Evolutionary conservation across 2,888 invertebrate species (phyloP), one percentile per base, ranked within the genome.

Genomic region (Caenorhabditis wallacei): DNA sequence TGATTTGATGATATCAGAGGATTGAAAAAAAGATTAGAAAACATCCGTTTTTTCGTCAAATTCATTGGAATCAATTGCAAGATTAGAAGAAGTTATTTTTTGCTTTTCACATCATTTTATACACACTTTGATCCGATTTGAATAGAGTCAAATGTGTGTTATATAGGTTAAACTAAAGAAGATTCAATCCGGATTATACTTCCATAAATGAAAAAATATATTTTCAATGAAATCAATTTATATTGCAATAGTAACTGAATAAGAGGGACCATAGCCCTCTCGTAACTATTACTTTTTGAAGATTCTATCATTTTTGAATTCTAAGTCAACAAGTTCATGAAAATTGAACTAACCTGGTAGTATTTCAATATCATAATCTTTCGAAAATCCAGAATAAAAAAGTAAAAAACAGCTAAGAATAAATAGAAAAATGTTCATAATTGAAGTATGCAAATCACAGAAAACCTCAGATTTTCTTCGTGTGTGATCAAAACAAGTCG

Each of bases 301-400:
- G n/a, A n/a, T n/a, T n/a, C n/a, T n/a, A n/a, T n/a, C n/a, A n/a
- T n/a, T n/a, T n/a, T n/a, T n/a, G n/a, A n/a, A n/a, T n/a, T n/a
- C n/a, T n/a, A n/a, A n/a, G n/a, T n/a, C n/a, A n/a, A n/a, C n/a
- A n/a, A n/a, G n/a, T n/a, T n/a, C n/a, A n/a, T n/a, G n/a, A n/a
- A n/a, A n/a, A n/a, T n/a, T n/a, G n/a, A n/a, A n/a, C n/a, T n/a
- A n/a, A n/a, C 82, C 82, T 78, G 82, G 72, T 18, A 82, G 26
- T 24, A 82, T 35, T 63, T 82, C 82, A n/a, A 82, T 72, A 57
- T 82, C 82, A 48, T 78, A 82, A 22, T 82, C 78, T 24, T 78
- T 48, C 0, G 64, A 53, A 8, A 10, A 2, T 10, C 40, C 8
- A 43, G 18, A 18, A n/a, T 13, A 40, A 30, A 30, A 48, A n/a